Conservation (phyloP, 1,140 invertebrate species). For the Leucophenga varia region DNA sequence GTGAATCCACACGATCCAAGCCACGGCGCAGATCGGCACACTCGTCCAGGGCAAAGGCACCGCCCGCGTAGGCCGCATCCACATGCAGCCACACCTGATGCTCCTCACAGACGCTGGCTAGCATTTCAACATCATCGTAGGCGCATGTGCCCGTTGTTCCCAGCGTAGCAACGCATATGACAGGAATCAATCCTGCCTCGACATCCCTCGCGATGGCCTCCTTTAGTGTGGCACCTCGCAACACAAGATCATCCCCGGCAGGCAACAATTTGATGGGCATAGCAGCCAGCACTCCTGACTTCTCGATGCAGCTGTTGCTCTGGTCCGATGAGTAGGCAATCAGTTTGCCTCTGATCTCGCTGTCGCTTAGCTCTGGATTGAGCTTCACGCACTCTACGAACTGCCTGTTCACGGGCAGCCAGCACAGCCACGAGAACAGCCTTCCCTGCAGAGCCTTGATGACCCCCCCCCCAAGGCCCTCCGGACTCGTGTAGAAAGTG, state of each 20-base stretch:
- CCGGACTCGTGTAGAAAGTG: conserved; percentile 76
- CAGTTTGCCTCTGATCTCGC: conserved; percentile 70
- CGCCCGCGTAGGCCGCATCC: conserved; percentile 87
- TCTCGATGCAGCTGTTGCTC: conserved; percentile 90
- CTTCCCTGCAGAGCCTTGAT: conserved; percentile 92
- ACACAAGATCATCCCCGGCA: conserved; percentile 69
- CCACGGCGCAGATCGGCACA: conserved; percentile 79
- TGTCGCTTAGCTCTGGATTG: conserved; percentile 67
- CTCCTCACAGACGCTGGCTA: conserved; percentile 78
- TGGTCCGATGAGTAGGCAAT: conserved; percentile 87
- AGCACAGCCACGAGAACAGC: conserved; percentile 81
- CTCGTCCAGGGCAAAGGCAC: conserved; percentile 90
- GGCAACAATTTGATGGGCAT: conserved; percentile 79
- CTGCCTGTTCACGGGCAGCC: conserved; percentile 75
- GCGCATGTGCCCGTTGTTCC: conserved; percentile 93
- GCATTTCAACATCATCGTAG: conserved; percentile 82
- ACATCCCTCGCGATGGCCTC: conserved; percentile 75
- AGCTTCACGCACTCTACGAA: conserved; percentile 60
- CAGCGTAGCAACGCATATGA: conserved; percentile 77
- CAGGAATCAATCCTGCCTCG: conserved; percentile 71
- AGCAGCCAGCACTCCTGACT: conserved; percentile 78
- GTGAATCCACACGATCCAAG: conserved; percentile 77
- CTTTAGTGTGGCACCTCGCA: conserved; percentile 77
- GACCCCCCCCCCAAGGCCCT: conserved; percentile 84
- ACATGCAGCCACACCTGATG: conserved; percentile 83